Conservation (phyloP, 2,113 vertebrate genomes). For the Phalacrocorax brasilianus region DNA sequence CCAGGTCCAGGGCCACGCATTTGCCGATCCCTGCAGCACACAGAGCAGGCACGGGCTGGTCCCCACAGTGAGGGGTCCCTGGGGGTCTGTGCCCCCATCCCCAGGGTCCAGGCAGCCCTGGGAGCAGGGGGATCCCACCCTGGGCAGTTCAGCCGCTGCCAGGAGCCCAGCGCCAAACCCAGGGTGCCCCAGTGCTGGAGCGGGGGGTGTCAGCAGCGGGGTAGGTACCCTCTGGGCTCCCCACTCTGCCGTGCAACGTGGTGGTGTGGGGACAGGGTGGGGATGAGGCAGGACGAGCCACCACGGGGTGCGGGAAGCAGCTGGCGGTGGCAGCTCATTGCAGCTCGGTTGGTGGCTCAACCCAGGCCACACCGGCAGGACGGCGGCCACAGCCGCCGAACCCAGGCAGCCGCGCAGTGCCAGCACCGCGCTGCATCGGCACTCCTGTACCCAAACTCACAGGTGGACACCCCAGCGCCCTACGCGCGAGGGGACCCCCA, state of each 20-base stretch:
- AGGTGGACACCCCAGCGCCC: not conserved
- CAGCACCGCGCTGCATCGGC: fast-evolving
- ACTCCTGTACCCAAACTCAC: too few relatives aligned
- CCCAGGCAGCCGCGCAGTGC: fast-evolving
- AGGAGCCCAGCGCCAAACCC: not conserved
- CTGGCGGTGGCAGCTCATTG: not conserved
- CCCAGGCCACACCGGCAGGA: fast-evolving
- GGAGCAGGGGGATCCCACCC: fast-evolving
- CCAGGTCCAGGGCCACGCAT: conserved; percentile 82
- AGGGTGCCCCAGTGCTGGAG: not conserved
- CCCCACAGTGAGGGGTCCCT: fast-evolving
- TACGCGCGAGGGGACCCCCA: not conserved
- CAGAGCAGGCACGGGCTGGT: fast-evolving
- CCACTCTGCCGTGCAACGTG: not conserved
- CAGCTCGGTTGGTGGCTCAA: not conserved
- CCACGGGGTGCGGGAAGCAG: fast-evolving
- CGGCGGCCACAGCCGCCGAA: fast-evolving
- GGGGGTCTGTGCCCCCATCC: fast-evolving
- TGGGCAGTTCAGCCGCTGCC: not conserved
- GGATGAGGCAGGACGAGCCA: not conserved
- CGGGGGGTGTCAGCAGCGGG: too few relatives aligned
- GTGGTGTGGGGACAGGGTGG: not conserved
- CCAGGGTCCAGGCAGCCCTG: fast-evolving
- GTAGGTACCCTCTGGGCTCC: too few relatives aligned
- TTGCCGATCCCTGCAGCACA: conserved; percentile 80